These are phyloP conservation scores for Calameuta filiformis DNA, from an alignment of 2,888 invertebrate species.

Conservation along the genomic window DNA sequence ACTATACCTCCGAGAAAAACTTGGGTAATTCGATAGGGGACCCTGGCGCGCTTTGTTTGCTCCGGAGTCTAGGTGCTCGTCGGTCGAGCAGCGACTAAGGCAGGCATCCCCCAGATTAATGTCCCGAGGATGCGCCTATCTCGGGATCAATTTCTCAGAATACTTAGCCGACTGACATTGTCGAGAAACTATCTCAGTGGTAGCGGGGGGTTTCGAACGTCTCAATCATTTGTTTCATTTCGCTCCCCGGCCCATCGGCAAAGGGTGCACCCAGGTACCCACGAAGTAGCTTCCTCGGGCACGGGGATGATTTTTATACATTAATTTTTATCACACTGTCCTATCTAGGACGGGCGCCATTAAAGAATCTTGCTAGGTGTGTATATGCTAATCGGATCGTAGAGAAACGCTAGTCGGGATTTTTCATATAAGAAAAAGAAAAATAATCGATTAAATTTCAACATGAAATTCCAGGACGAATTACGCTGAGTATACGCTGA, in stretches of 20 bases:
- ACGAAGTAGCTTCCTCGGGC: background rate
- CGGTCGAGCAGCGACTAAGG: background rate
- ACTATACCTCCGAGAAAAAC: background rate
- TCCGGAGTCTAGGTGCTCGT: background rate
- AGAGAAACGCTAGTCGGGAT: background rate
- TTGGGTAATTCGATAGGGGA: background rate
- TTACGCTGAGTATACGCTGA: background rate
- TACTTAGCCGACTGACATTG: background rate
- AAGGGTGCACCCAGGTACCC: background rate
- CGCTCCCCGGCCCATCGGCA: background rate
- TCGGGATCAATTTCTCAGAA: slow-evolving; percentile 10
- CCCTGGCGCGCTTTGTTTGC: background rate
- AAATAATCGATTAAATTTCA: background rate
- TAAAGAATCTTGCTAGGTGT: background rate
- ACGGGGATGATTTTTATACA: background rate
- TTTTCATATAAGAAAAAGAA: background rate
- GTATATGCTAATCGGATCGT: background rate
- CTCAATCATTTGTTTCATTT: slow-evolving; percentile 13
- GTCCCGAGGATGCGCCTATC: background rate
- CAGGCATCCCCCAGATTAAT: slow-evolving; percentile 2
- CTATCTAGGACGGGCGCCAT: background rate
- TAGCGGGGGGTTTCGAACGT: slow-evolving; percentile 13
- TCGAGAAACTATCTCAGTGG: background rate
- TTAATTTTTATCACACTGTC: slow-evolving; percentile 12
- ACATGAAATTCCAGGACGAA: background rate